Conservation (phyloP, 35 echinoderm and acorn worm genomes). For the Holothuria glaberrima region DNA sequence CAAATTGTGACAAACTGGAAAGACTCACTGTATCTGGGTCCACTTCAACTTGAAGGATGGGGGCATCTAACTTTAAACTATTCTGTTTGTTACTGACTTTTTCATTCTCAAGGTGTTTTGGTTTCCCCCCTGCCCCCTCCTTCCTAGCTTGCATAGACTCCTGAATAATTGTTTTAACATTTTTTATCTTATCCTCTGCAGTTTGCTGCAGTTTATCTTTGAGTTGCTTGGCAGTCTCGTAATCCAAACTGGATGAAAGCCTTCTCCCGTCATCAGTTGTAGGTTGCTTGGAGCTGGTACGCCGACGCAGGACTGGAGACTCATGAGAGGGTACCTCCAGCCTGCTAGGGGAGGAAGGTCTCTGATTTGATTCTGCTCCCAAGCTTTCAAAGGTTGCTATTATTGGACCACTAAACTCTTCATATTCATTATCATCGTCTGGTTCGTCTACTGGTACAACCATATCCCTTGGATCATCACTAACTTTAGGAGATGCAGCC, state of each 20-base stretch:
- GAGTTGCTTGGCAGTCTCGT: slow-evolving; percentile 70
- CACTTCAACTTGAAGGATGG: slow-evolving; percentile 12
- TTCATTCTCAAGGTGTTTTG: slow-evolving; percentile 3
- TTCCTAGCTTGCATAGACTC: slow-evolving; percentile 63
- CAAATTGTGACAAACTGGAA: slow-evolving; percentile 66
- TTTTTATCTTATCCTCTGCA: slow-evolving; percentile 66
- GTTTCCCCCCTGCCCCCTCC: neutral
- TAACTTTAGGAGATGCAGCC: neutral
- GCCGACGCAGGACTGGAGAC: slow-evolving; percentile 68
- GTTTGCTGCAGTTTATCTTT: slow-evolving; percentile 42
- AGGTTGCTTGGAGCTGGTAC: slow-evolving; percentile 58
- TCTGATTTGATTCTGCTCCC: slow-evolving; percentile 60
- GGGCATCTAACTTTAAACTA: neutral
- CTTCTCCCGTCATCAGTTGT: slow-evolving; percentile 71
- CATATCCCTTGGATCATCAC: slow-evolving; percentile 37
- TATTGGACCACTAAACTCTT: slow-evolving; percentile 87
- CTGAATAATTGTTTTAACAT: slow-evolving; percentile 70
- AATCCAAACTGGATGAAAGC: slow-evolving; percentile 82
- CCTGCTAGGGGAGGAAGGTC: slow-evolving; percentile 14
- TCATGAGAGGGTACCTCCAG: slow-evolving; percentile 76
- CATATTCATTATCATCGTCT: slow-evolving; percentile 86
- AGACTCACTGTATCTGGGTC: slow-evolving; percentile 84
- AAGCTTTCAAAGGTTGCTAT: slow-evolving; percentile 66
- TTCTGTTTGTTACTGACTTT: neutral
- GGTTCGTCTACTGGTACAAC: slow-evolving; percentile 48